A percentile compares a stretch with the other conserved stretches of the same genome.
Conservation (phyloP, 2,797 vertebrate genomes). For the Gouania willdenowi region DNA sequence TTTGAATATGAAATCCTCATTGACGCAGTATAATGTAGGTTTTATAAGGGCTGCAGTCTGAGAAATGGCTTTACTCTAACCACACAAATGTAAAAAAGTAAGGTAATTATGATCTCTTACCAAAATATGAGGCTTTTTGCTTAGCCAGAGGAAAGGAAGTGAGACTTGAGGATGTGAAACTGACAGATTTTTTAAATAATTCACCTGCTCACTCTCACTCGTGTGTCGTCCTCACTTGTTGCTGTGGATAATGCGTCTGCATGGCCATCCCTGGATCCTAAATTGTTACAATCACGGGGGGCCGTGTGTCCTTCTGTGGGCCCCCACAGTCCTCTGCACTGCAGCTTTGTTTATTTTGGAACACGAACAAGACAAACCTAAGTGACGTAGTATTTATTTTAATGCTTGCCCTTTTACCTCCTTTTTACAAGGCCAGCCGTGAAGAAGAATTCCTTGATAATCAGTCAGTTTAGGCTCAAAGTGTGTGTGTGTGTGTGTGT, state of each 20-base stretch:
- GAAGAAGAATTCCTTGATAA: conserved; percentile 82
- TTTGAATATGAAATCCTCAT: conserved; percentile 26
- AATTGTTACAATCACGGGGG: conserved; percentile 44
- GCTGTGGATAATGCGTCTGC: conserved; percentile 41
- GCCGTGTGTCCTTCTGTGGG: conserved; percentile 48
- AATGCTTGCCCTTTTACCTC: conserved; percentile 68
- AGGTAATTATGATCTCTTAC: conserved; percentile 46
- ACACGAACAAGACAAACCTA: conserved; percentile 85
- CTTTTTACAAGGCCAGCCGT: conserved; percentile 79
- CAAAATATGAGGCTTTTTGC: conserved; percentile 49
- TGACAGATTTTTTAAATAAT: conserved; percentile 66
- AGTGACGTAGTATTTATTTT: conserved; percentile 87
- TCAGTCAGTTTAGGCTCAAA: conserved; percentile 78
- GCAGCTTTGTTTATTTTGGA: conserved; percentile 89
- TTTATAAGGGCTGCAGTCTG: conserved; percentile 2
- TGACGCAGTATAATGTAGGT: conserved; percentile 21
- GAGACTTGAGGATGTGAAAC: conserved; percentile 71
- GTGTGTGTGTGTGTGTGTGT: conserved; percentile 71
- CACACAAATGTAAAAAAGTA: conserved; percentile 43
- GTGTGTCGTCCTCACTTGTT: conserved; percentile 42
- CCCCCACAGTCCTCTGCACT: conserved; percentile 40
- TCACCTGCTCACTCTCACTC: conserved; percentile 70
- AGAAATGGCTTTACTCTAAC: conserved; percentile 17
- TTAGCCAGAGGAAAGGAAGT: conserved; percentile 65
- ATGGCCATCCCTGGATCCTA: conserved; percentile 7